A percentile compares a stretch with the other conserved stretches of the same genome.
These are phyloP conservation scores for Drosophila nannoptera DNA, from an alignment of 1,140 invertebrate species.

Conservation along the genomic window DNA sequence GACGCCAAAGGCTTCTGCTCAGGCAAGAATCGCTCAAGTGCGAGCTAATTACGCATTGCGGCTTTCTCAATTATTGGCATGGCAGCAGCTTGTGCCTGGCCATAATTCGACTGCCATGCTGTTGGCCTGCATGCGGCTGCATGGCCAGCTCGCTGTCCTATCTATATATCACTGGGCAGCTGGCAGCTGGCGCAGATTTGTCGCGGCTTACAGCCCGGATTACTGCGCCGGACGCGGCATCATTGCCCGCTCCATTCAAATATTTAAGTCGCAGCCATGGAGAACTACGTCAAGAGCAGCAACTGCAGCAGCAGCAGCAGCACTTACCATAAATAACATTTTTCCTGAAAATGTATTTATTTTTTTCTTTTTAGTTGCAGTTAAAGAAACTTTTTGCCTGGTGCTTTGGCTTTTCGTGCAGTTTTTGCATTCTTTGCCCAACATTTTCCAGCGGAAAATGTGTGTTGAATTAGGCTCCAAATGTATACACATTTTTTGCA, in stretches of 20 bases:
- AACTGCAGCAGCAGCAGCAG: slow-evolving; percentile 5
- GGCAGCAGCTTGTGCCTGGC: neutral
- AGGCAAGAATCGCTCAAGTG: slow-evolving; percentile 5
- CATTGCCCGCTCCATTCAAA: slow-evolving; percentile 1
- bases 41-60: slow-evolving; percentile 45
- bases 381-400: neutral
- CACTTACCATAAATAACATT: slow-evolving; percentile 30
- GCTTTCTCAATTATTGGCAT: slow-evolving; percentile 39
- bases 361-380: neutral
- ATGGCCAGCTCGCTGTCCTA: neutral
- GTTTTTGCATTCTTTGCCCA: neutral
- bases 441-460: neutral
- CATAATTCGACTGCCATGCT: too few relatives aligned
- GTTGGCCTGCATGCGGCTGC: neutral
- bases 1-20: too few relatives aligned
- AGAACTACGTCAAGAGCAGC: slow-evolving; percentile 11
- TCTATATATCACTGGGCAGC: neutral
- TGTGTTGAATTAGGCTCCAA: too few relatives aligned
- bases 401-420: neutral
- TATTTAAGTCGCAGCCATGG: slow-evolving; percentile 11
- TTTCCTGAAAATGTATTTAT: slow-evolving; percentile 14
- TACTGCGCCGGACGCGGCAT: slow-evolving; percentile 5
- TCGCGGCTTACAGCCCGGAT: slow-evolving; percentile 30
- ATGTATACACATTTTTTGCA: neutral
- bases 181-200: slow-evolving; percentile 15